These are phyloP conservation scores for Gasterosteus nipponicus DNA, from an alignment of 2,113 vertebrate genomes.

Conservation along the genomic window DNA sequence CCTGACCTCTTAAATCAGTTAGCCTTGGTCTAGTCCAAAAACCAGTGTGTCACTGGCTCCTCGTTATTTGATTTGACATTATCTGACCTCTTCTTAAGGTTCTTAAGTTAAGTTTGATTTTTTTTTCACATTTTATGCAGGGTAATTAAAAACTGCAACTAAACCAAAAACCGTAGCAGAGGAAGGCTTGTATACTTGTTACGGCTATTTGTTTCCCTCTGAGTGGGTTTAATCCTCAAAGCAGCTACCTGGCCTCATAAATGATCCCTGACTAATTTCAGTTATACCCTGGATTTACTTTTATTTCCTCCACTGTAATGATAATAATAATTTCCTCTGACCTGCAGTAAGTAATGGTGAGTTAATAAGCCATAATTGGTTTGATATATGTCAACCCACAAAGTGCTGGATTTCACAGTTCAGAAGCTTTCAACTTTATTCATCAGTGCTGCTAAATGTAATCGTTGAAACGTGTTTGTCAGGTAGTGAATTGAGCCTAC, in stretches of 20 bases:
- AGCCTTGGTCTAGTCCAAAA: neutral
- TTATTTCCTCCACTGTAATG: neutral
- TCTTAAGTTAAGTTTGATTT: neutral
- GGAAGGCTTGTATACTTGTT: conserved; percentile 2
- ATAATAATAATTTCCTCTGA: neutral
- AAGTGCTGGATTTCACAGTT: conserved; percentile 16
- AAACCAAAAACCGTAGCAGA: neutral
- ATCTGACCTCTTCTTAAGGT: neutral
- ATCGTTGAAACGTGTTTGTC: conserved; percentile 9
- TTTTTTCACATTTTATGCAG: neutral
- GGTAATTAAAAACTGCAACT: neutral
- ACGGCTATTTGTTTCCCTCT: neutral
- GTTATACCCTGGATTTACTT: neutral
- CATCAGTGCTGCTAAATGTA: neutral
- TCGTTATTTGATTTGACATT: neutral
- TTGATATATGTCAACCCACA: conserved; percentile 18
- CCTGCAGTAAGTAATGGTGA: neutral
- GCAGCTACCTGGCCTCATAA: too few relatives aligned
- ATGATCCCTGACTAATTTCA: neutral
- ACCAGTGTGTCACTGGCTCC: neutral
- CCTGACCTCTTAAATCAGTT: neutral
- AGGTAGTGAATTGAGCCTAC: neutral
- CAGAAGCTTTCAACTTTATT: neutral
- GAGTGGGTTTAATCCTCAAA: neutral
- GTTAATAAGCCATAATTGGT: conserved; percentile 24